Evolutionary conservation across 2,113 vertebrate species (phyloP).

Genomic region (Tursiops truncatus): DNA sequence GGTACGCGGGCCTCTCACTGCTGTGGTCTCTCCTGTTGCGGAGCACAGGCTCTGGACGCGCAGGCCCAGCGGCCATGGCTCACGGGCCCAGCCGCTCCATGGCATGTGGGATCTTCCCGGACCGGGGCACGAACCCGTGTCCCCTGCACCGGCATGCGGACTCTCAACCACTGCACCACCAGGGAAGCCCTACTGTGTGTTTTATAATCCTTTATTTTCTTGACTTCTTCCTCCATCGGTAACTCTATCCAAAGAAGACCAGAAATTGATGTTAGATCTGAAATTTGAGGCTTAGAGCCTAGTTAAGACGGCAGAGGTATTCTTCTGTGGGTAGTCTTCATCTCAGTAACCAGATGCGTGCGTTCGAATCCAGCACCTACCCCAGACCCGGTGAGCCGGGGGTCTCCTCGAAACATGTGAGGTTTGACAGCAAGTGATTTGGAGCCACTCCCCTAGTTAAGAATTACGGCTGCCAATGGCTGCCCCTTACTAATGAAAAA

Average conservation of each 20-base stretch:
- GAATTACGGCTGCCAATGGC: neutral
- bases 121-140: too few species aligned
- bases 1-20: too few species aligned
- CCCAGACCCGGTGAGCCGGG: neutral
- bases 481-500: neutral
- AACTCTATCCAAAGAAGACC: neutral
- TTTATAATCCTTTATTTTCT: neutral
- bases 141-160: too few species aligned
- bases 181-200: neutral
- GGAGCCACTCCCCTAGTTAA: neutral
- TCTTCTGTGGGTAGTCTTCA: neutral
- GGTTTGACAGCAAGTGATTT: neutral
- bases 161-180: too few species aligned
- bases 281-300: neutral
- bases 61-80: too few species aligned
- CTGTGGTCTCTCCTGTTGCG: too few species aligned
- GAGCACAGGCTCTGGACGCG: too few species aligned
- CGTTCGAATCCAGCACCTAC: neutral
- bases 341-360: neutral
- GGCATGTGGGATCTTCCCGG: too few species aligned
- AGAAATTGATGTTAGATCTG: neutral
- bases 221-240: neutral
- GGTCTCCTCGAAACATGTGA: neutral
- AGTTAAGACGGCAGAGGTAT: neutral
- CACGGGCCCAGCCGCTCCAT: too few species aligned